Evolutionary conservation across 2,113 vertebrate genomes (phyloP).

Genomic region (Tenebrosternarchus preto): DNA sequence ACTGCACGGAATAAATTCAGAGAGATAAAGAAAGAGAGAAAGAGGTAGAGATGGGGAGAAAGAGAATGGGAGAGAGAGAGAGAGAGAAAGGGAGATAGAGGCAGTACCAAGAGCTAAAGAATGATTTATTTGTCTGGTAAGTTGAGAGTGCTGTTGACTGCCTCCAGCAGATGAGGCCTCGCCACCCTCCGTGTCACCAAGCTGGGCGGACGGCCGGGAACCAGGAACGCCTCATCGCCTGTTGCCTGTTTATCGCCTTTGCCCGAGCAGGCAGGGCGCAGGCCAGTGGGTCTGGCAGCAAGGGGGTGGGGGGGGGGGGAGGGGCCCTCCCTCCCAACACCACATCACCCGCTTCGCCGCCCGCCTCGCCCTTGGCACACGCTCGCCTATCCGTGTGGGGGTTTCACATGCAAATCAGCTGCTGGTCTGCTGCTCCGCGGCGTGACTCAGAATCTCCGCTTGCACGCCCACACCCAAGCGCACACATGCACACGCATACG

Average conservation of each 20-base stretch:
- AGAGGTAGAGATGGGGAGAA: no score
- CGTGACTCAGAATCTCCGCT: slow-evolving; percentile 59
- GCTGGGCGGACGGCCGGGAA: slow-evolving; percentile 18
- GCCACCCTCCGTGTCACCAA: slow-evolving; percentile 20
- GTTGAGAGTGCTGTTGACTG: slow-evolving; percentile 4
- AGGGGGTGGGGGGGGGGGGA: not conserved
- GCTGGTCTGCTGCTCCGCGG: slow-evolving; percentile 30
- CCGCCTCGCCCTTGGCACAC: not conserved
- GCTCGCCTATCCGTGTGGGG: slow-evolving; percentile 41
- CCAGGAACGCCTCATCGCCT: slow-evolving; percentile 10
- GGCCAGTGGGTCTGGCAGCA: slow-evolving; percentile 2
- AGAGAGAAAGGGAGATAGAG: slow-evolving; percentile 3
- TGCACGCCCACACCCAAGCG: slow-evolving; percentile 48
- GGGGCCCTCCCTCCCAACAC: no score
- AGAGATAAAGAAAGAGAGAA: not conserved
- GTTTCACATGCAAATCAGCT: slow-evolving; percentile 62
- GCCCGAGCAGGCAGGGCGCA: slow-evolving; percentile 16
- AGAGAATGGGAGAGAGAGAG: not conserved
- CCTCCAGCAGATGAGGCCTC: slow-evolving; percentile 5
- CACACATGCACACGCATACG: slow-evolving; percentile 7
- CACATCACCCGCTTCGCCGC: no score
- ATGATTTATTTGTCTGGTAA: slow-evolving; percentile 31
- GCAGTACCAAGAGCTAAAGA: not conserved
- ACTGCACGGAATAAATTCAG: slow-evolving; percentile 13
- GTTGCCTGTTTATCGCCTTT: slow-evolving; percentile 46